Conservation (phyloP, 2,113 vertebrate genomes). For the Varanus salvator region DNA sequence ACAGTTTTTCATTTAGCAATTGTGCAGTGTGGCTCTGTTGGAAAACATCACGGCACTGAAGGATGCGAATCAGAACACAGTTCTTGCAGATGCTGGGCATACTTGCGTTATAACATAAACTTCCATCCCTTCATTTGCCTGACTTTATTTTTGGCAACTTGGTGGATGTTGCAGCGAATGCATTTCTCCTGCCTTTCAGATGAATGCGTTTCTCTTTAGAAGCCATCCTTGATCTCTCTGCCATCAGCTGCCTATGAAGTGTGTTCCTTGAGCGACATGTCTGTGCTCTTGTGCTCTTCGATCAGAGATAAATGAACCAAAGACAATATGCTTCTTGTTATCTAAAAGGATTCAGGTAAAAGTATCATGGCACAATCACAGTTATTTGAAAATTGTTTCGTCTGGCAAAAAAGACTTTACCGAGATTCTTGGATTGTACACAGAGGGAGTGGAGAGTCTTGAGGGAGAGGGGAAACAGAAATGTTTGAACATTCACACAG, state of each 20-base stretch:
- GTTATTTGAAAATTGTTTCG: constrained; percentile 68
- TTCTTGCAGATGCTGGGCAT: background rate
- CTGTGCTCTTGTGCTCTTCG: constrained; percentile 51
- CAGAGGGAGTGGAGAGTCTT: constrained; percentile 68
- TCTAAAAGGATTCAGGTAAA: constrained; percentile 75
- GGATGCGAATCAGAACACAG: background rate
- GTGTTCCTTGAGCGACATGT: constrained; percentile 58
- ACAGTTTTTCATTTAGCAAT: background rate
- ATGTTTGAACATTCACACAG: constrained; percentile 72
- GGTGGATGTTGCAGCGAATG: constrained; percentile 26
- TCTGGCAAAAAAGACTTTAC: constrained; percentile 47
- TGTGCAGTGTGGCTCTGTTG: background rate
- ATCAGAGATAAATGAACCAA: constrained; percentile 69
- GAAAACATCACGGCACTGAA: background rate
- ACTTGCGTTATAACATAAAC: constrained; percentile 12
- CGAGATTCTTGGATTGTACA: constrained; percentile 65
- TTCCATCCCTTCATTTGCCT: constrained; percentile 6
- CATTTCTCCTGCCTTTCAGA: constrained; percentile 49
- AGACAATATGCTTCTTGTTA: constrained; percentile 68
- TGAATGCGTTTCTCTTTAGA: constrained; percentile 50
- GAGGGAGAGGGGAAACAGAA: constrained; percentile 56
- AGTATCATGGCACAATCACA: constrained; percentile 68
- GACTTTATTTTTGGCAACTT: constrained; percentile 39
- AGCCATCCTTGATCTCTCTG: constrained; percentile 64
- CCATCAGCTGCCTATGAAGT: constrained; percentile 51